phyloP scores from a whole-genome alignment of 1,140 invertebrate species.

The Caerostris extrusa region DNA sequence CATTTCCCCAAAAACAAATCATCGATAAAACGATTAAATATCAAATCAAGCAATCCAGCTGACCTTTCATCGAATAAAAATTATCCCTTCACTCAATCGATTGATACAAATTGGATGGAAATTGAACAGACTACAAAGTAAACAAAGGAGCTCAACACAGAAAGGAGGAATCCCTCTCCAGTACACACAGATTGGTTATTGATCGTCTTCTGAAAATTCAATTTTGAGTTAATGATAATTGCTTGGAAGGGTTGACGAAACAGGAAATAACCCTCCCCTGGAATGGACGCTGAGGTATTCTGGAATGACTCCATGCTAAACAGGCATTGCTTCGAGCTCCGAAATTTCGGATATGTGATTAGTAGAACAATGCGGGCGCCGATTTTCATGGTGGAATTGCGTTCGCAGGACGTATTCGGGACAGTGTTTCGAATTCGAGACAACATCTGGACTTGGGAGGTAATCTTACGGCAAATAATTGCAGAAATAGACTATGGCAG shows the following conservation, averaged over 20 bases:
- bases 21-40: constrained; percentile 24
- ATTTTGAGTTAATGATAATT: constrained; percentile 67
- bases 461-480: background rate
- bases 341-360: constrained; percentile 36
- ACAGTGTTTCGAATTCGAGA: background rate
- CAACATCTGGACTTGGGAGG: background rate
- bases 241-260: constrained; percentile 42
- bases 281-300: constrained; percentile 26
- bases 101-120: constrained; percentile 4
- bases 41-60: constrained; percentile 11
- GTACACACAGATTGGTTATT: background rate
- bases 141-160: background rate
- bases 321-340: constrained; percentile 17
- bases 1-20: background rate
- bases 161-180: background rate
- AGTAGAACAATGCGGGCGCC: background rate
- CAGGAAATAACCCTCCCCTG: constrained; percentile 9
- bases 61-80: constrained; percentile 15
- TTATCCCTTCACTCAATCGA: background rate
- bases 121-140: background rate
- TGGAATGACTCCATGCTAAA: constrained; percentile 15
- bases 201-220: constrained; percentile 22
- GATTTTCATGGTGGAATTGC: constrained; percentile 46
- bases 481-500: background rate
- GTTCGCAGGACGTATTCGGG: background rate